Evolutionary conservation across 2,888 invertebrate species (phyloP).

Genomic region (Tineola bisselliella): DNA sequence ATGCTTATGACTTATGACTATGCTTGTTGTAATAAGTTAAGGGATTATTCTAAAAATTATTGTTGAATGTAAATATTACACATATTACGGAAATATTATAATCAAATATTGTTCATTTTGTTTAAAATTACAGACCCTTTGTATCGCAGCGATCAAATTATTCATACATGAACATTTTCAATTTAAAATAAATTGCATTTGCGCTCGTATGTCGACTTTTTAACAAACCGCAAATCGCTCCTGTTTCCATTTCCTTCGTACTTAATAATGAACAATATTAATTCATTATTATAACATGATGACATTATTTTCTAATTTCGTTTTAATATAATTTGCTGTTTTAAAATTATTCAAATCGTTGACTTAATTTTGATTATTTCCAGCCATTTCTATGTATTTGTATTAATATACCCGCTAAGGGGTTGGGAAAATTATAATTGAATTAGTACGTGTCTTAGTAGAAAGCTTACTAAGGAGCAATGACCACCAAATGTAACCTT

Average conservation of each 20-base stretch:
- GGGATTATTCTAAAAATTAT: no score
- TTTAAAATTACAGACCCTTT: constrained; percentile 1
- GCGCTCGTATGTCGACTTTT: background rate
- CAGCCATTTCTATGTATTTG: background rate
- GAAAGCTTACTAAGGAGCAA: no score
- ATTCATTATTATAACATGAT: background rate
- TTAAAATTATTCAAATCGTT: background rate
- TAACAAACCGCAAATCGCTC: background rate
- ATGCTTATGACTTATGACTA: no score
- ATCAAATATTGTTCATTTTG: background rate
- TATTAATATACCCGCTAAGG: background rate
- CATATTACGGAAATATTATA: background rate
- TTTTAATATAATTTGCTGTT: background rate
- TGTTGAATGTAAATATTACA: background rate
- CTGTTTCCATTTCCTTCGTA: background rate
- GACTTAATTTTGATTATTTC: background rate
- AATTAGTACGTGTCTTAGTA: background rate
- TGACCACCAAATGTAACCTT: no score
- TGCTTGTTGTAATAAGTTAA: no score
- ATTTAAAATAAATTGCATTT: constrained; percentile 8
- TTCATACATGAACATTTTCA: constrained; percentile 4
- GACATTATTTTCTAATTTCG: background rate
- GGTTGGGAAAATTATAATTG: background rate
- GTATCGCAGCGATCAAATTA: constrained; percentile 1
- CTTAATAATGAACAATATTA: background rate